Evolutionary conservation across 2,113 vertebrate genomes (phyloP).

Genomic region (Orthonyx spaldingii): DNA sequence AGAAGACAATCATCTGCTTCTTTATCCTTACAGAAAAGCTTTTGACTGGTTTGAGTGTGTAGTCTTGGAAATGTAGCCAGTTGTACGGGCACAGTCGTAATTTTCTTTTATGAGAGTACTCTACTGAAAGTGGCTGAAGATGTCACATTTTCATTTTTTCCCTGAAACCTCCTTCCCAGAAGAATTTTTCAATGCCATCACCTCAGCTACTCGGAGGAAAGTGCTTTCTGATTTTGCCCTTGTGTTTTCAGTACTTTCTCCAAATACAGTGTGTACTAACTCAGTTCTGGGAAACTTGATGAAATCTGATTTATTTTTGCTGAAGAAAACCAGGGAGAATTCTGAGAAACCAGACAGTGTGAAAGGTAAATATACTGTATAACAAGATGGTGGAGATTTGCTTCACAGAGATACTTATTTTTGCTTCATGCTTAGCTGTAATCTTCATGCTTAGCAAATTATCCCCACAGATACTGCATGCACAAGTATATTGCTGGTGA

Average conservation of each 20-base stretch:
- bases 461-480: not conserved
- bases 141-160: not conserved
- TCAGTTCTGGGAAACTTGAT: not conserved
- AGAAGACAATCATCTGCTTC: not conserved
- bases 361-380: not conserved
- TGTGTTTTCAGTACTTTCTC: not conserved
- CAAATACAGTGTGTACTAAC: not conserved
- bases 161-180: not conserved
- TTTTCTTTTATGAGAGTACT: not conserved
- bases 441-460: not conserved
- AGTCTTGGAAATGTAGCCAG: not conserved
- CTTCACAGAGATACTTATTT: not conserved
- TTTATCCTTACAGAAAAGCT: not conserved
- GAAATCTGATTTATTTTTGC: not conserved
- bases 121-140: not conserved
- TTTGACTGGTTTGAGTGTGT: not conserved
- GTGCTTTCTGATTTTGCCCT: not conserved
- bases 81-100: not conserved
- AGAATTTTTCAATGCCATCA: not conserved
- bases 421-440: not conserved
- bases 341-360: not conserved
- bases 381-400: not conserved
- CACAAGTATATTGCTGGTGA: not conserved
- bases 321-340: not conserved
- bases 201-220: not conserved